Conservation (phyloP, 2,797 vertebrate genomes). For the Prunella strophiata region DNA sequence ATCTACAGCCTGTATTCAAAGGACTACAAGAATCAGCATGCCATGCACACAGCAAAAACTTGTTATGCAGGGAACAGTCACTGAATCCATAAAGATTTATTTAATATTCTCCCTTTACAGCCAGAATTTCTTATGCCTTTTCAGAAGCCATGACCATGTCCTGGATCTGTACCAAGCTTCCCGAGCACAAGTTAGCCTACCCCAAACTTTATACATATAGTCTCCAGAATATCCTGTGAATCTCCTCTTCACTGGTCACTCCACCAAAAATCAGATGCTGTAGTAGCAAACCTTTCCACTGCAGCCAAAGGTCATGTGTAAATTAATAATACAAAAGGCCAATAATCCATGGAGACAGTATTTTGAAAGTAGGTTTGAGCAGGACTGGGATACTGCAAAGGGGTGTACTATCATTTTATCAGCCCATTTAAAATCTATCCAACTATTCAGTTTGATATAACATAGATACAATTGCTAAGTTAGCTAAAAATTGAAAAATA, state of each 20-base stretch:
- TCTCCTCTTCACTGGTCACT: not conserved
- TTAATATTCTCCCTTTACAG: not conserved
- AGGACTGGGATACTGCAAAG: conserved; percentile 3
- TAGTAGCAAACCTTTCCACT: not conserved
- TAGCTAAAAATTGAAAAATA: conserved; percentile 19
- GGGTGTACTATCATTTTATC: not conserved
- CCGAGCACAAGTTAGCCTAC: not conserved
- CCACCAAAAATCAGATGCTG: not conserved
- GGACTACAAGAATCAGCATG: not conserved
- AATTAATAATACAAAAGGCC: conserved; percentile 5
- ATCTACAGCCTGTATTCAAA: not conserved
- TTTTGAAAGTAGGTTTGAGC: conserved; percentile 18
- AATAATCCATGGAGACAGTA: not conserved
- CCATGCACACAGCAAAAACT: not conserved
- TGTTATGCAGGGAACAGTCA: not conserved
- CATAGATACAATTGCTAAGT: not conserved
- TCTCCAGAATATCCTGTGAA: not conserved
- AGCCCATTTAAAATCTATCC: not conserved
- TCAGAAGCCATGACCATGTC: not conserved
- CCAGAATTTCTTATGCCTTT: not conserved
- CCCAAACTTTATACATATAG: not conserved
- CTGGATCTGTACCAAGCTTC: not conserved
- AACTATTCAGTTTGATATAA: conserved; percentile 27
- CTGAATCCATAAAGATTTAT: not conserved
- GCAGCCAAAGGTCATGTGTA: not conserved